phyloP scores from a whole-genome alignment of 2,797 vertebrate genomes.

The Sebastes dallii region DNA sequence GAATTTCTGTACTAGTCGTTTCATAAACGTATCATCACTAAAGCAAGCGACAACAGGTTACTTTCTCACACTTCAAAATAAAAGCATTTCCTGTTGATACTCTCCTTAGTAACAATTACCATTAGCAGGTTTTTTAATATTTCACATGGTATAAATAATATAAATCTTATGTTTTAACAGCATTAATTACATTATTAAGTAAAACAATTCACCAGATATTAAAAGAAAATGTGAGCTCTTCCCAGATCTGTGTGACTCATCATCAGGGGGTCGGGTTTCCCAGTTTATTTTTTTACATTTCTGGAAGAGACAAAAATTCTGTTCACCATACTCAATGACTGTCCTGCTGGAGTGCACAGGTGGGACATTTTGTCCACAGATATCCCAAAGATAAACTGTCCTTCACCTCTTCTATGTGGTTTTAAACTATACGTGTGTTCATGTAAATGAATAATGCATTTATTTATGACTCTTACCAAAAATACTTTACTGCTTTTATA shows the following conservation, averaged over 20 bases:
- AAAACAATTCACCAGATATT: neutral
- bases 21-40: neutral
- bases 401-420: no score
- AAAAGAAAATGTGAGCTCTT: neutral
- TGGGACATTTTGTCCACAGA: no score
- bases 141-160: neutral
- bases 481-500: neutral
- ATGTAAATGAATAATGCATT: no score
- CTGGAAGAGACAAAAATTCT: neutral
- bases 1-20: neutral
- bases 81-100: neutral
- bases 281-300: neutral
- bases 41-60: neutral
- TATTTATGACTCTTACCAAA: neutral
- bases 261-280: neutral
- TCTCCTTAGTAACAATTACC: neutral
- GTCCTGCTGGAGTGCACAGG: no score
- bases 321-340: neutral
- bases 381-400: no score
- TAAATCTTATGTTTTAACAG: neutral
- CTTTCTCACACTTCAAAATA: neutral
- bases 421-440: no score
- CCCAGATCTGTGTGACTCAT: neutral
- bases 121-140: neutral
- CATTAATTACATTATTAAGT: neutral